Evolutionary conservation across 1,140 invertebrate species (phyloP).

Genomic region (Aphelinus atriplicis): DNA sequence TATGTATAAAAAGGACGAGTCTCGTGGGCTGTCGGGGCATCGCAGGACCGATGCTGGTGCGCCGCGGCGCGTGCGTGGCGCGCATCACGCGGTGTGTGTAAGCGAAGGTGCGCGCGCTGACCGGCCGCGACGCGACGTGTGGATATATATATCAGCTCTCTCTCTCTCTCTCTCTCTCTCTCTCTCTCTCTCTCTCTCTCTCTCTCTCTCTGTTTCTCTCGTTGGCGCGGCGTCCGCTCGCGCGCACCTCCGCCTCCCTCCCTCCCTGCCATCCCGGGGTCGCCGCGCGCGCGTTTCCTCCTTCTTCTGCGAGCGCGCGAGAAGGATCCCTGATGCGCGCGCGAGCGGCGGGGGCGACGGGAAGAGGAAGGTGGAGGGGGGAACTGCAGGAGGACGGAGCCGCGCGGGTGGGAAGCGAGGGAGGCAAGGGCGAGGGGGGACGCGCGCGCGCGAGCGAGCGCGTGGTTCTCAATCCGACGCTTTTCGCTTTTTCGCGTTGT

Average conservation of each 20-base stretch:
- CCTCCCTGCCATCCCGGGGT: slow-evolving; percentile 1
- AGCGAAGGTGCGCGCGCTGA: slow-evolving; percentile 54
- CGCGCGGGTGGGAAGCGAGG: slow-evolving; percentile 16
- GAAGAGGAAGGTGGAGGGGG: slow-evolving; percentile 31
- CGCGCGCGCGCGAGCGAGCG: background rate
- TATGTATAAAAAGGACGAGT: slow-evolving; percentile 42
- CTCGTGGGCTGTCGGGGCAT: slow-evolving; percentile 36
- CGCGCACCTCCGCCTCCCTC: background rate
- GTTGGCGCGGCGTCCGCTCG: background rate
- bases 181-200: background rate
- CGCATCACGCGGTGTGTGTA: slow-evolving; percentile 48
- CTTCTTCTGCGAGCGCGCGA: slow-evolving; percentile 32
- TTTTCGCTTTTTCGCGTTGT: slow-evolving; percentile 6
- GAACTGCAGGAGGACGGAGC: slow-evolving; percentile 3
- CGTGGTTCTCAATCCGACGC: slow-evolving; percentile 50
- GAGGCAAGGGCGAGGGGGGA: slow-evolving; percentile 40
- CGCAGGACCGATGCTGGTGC: slow-evolving; percentile 21
- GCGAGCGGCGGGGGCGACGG: background rate
- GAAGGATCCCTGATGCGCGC: slow-evolving; percentile 28
- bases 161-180: background rate
- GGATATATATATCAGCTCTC: background rate
- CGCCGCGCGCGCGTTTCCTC: slow-evolving; percentile 20
- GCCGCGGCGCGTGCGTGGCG: background rate
- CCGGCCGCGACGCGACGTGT: slow-evolving; percentile 33
- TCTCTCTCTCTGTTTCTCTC: background rate